These are phyloP conservation scores for Morelia viridis DNA, from an alignment of 2,797 vertebrate species.

Conservation along the genomic window DNA sequence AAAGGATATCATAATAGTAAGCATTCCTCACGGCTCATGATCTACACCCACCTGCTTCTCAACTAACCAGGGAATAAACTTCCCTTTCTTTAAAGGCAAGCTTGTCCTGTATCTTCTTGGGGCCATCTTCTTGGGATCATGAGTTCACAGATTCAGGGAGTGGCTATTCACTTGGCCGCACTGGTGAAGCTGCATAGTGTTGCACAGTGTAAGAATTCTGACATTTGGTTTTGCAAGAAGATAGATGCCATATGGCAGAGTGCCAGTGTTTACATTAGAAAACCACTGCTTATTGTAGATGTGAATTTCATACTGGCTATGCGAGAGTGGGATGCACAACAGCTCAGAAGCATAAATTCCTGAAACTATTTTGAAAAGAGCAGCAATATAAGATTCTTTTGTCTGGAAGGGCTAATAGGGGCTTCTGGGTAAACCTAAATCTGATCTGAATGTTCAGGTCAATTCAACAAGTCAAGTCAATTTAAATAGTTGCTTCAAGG, in stretches of 20 bases:
- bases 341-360: neutral
- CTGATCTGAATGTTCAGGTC: too few relatives aligned
- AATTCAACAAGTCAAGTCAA: neutral
- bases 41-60: neutral
- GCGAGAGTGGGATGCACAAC: neutral
- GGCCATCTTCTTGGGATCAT: constrained; percentile 3
- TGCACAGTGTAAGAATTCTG: neutral
- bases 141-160: neutral
- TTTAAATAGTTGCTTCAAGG: neutral
- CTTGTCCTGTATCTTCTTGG: neutral
- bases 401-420: too few relatives aligned
- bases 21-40: neutral
- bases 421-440: too few relatives aligned
- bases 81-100: neutral
- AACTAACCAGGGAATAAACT: neutral
- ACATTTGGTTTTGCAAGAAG: neutral
- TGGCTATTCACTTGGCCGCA: neutral
- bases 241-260: neutral
- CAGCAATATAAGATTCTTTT: neutral
- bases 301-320: neutral
- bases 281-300: neutral
- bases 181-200: neutral
- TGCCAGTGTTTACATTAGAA: constrained; percentile 16
- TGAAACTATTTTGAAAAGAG: neutral
- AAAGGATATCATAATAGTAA: neutral